Conservation (phyloP, 2,888 invertebrate species). For the Plemyria rubiginata region DNA sequence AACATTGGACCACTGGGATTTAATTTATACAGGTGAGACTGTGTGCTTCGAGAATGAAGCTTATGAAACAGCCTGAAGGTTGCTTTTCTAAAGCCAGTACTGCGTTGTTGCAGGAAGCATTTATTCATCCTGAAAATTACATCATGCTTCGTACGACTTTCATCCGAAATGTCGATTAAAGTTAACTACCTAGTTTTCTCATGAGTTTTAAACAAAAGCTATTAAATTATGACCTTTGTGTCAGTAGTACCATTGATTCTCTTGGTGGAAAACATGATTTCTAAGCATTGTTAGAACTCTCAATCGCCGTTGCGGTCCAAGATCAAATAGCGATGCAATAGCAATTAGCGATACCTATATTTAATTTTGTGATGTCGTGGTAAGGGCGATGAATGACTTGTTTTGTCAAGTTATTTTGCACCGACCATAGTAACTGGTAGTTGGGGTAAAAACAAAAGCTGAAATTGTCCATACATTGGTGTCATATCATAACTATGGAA, state of each 20-base stretch:
- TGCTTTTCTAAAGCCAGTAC: neutral
- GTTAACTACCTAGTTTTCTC: conserved; percentile 6
- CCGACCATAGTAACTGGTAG: too few species aligned
- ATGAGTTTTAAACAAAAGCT: neutral
- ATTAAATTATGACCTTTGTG: neutral
- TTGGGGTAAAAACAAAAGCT: too few species aligned
- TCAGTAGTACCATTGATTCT: too few species aligned
- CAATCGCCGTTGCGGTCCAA: too few species aligned
- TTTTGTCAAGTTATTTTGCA: too few species aligned
- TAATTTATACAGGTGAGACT: conserved; percentile 28
- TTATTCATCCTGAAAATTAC: conserved; percentile 25
- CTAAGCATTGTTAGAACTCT: too few species aligned
- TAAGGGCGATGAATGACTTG: too few species aligned
- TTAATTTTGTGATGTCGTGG: too few species aligned
- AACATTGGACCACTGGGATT: conserved; percentile 42
- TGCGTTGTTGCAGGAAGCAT: conserved; percentile 10
- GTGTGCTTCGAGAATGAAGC: conserved; percentile 8
- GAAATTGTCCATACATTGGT: too few species aligned
- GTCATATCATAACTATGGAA: too few species aligned
- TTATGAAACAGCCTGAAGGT: conserved; percentile 6
- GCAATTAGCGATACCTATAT: too few species aligned
- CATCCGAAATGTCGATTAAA: conserved; percentile 7
- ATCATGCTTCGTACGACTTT: conserved; percentile 14
- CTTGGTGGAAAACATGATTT: neutral
- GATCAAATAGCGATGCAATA: too few species aligned